A percentile compares a stretch with the other conserved stretches of the same genome.
phyloP scores from a whole-genome alignment of 2,888 invertebrate genomes.

The Chalcis sispes region DNA sequence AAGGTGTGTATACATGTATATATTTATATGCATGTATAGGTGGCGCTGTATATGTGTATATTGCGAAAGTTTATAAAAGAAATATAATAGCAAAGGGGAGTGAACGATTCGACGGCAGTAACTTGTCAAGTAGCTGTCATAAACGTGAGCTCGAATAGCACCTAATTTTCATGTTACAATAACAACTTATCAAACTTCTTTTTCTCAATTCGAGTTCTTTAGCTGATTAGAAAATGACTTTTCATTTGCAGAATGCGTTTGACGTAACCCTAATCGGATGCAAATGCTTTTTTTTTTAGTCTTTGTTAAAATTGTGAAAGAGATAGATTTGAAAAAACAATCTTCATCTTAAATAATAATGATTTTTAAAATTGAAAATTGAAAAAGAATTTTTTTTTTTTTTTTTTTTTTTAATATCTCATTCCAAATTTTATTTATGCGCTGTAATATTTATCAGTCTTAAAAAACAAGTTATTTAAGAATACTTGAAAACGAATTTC shows the following conservation, averaged over 20 bases:
- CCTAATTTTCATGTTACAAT: slow-evolving; percentile 45
- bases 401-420: too few relatives aligned
- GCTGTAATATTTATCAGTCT: too few relatives aligned
- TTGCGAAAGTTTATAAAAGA: background rate
- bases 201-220: slow-evolving; percentile 9
- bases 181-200: slow-evolving; percentile 20
- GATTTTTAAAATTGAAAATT: background rate
- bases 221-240: slow-evolving; percentile 28
- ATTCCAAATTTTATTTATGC: too few relatives aligned
- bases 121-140: slow-evolving; percentile 43
- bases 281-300: background rate
- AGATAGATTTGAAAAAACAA: too few relatives aligned
- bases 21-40: background rate
- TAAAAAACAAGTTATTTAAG: too few relatives aligned
- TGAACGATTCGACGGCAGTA: slow-evolving; percentile 38
- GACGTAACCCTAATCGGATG: slow-evolving; percentile 3
- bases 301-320: background rate
- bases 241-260: slow-evolving; percentile 2
- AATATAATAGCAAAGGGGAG: slow-evolving; percentile 11
- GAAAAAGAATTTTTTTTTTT: background rate
- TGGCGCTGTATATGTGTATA: background rate
- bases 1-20: background rate
- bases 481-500: too few relatives aligned
- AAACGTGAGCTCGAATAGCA: slow-evolving; percentile 27
- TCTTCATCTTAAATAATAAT: too few relatives aligned